Evolutionary conservation across 1,140 invertebrate species (phyloP), one percentile per base, ranked within the genome.

Genomic region (Heliothis subflexa): DNA sequence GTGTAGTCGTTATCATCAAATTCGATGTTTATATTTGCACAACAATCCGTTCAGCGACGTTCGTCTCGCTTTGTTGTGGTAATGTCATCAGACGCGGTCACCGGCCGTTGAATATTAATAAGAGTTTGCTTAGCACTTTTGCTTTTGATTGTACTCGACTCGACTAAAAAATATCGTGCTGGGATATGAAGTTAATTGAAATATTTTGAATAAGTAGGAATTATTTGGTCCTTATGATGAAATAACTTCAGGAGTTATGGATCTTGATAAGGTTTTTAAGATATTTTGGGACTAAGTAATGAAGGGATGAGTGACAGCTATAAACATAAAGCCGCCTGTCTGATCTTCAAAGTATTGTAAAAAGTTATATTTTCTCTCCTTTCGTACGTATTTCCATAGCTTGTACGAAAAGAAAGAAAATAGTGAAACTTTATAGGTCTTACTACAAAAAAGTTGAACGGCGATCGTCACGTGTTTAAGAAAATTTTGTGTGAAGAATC

Each of bases 21-120:
- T 90, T 91, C 88, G 88, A 92, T 92, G 89, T 91, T 90, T 91
- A 88, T 89, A 92, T 91, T 90, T 87, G 85, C 88, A 86, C 87
- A 90, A 88, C 89, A 90, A 92, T 89, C 87, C 83, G 85, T 81
- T 77, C 82, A 71, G 81, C 83, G 82, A 59, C 73, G 81, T 87
- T 82, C 47, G 62, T 68, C 52, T 76, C 83, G 86, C 91, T 93
- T 93, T 93, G 91, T 93, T 90, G 91, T 89, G 91, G 87, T 91
- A 91, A 92, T 92, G 89, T 90, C 89, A 91, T 92, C 90, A 92
- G 83, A 87, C 86, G 83, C 79, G 86, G 84, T 86, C 88, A 83
- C 85, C 84, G 80, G 57, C 79, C 85, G 85, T 81, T 89, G 90
- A 88, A 92, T 92, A 92, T 91, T 93, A 90, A 92, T 91, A 79